Percentiles rank a stretch among this genome's conserved stretches.
These are phyloP conservation scores for fruit fly (Drosophila melanogaster) DNA, from an alignment of 1,140 invertebrate genomes.

Conservation along the genomic window Release_6_plus_ISO1_MT NT_033777.3:27581501-27582000, in stretches of 20 bases:
- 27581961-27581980: conserved; percentile 22
- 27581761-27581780: conserved; percentile 27
- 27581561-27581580: conserved; percentile 46
- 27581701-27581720: conserved; percentile 33
- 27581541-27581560: conserved; percentile 53
- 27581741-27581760: background rate
- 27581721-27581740: conserved; percentile 1
- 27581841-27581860: conserved; percentile 1
- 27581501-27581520: conserved; percentile 24
- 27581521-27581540: conserved; percentile 28
- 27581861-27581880: conserved; percentile 45
- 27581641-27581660: background rate
- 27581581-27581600: conserved; percentile 57
- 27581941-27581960: conserved; percentile 34
- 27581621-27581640: conserved; percentile 11
- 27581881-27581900: conserved; percentile 15
- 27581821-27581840: conserved; percentile 12
- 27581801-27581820: conserved; percentile 20
- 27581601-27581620: conserved; percentile 43
- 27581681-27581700: background rate
- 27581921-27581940: conserved; percentile 50
- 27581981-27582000: conserved; percentile 40
- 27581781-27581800: conserved; percentile 35
- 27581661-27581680: no score
- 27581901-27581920: conserved; percentile 46